Base-by-base conservation (phyloP, 2,797 vertebrate genomes). In the Pachyuromys duprasi region DNA sequence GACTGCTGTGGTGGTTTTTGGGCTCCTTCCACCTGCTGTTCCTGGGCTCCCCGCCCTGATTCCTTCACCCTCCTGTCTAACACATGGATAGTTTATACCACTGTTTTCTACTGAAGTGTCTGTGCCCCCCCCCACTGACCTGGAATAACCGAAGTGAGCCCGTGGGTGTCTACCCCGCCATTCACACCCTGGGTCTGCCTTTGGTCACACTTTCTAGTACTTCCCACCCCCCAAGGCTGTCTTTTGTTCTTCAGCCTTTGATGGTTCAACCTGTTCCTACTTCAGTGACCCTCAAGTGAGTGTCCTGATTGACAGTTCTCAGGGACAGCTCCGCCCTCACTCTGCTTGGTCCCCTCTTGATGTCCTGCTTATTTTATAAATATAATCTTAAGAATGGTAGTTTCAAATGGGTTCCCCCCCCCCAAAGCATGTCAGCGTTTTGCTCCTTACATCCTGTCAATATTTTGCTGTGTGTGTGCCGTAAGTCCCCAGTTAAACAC, bases 391-490 rank as follows among this genome's bases (percentile, higher is more conserved):
- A 89, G 11, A 74, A 75, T 57, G 75, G 45, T 82, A 26, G 53
- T 65, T 91, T 82, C 36, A 42, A 31, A 17, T 75, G 62, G 33
- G 28, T 24, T 95, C 3, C 14, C 39, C 4, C 72, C 62, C 72
- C 75, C 17, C 55, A 57, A 22, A 31, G 53, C 26, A 39, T 60
- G n/a, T 60, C 49, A 65, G 78, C 92, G 11, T 0, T 22, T 3
- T 75, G 28, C 18, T 31, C 17, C 67, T 81, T 94, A 76, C 57
- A 93, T 49, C 33, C 31, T 94, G 60, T 95, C 74, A 69, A 42
- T 86, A 65, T 76, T 87, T 94, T 72, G 55, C 67, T 69, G 4
- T n/a, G 2, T 15, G 24, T 72, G 26, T 26, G 7, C 26, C 74
- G 80, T 79, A 57, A 57, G 62, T 79, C 86, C 67, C 57, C 49